Base-by-base conservation (phyloP, 64 coral and sea anemone species). In the Montipora efflorescens region DNA sequence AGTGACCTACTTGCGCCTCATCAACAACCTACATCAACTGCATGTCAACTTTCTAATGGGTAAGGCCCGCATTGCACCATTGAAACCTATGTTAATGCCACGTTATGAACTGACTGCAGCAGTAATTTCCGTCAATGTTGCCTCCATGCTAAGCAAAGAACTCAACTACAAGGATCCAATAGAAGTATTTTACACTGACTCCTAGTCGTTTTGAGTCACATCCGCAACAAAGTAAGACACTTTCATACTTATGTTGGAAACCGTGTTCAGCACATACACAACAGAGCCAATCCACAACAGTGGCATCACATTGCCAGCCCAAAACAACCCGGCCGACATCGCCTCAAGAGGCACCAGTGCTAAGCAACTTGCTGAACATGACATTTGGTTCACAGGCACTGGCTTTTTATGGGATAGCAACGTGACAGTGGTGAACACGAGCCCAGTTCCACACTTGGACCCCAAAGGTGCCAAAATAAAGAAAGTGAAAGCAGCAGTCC, bases 1-100 rank as follows among this genome's bases (percentile, higher is more conserved):
- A 91, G 89, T 91, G 7, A 69, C 89, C 44, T 82, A 91, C 45
- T 23, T 91, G 61, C 89, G 89, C 61, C 61, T 91, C 16, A 77
- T 52, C 8, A 76, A 79, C 50, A 89, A 89, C 74, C 20, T 48
- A 28, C n/a, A 22, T 43, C 50, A 79, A 43, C 10, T 89, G 11
- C 52, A 76, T 75, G 87, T 89, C 55, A 58, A 51, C 8, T 89
- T 89, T 74, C 75, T 79, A 55, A 78, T 89, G 72, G 87, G 73
- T 44, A 89, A 89, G 23, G 87, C 87, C 28, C 25, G 58, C 57
- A 74, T 89, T 13, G 73, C 87, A 74, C 87, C 87, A 14, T 77
- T 89, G 76, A 89, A 67, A 52, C 74, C 87, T 19, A 89, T 78
- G 9, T 89, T 58, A 20, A 89, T 55, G 14, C 87, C 51, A 59